Evolutionary conservation across 2,113 vertebrate genomes (phyloP).

Genomic region (Scalopus aquaticus): DNA sequence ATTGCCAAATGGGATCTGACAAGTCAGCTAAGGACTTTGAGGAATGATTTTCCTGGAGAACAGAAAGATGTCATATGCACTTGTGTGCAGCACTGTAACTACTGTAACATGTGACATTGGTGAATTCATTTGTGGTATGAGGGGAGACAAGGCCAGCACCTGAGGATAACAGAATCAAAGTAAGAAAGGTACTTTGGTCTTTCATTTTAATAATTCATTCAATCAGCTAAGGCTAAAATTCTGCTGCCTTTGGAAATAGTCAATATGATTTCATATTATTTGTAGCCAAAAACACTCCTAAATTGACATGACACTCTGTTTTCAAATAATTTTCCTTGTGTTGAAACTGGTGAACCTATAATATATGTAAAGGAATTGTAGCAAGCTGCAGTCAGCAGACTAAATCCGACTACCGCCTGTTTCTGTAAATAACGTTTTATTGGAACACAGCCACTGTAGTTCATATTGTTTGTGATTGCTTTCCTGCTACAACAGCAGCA

Average conservation of each 20-base stretch:
- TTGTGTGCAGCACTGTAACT: not conserved
- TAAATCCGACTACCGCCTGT: not conserved
- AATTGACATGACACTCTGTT: not conserved
- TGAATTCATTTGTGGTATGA: not conserved
- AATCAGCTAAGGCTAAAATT: not conserved
- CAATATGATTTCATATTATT: not conserved
- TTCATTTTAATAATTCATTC: not conserved
- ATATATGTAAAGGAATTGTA: not conserved
- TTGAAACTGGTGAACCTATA: not conserved
- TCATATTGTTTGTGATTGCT: not conserved
- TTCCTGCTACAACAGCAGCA: not conserved
- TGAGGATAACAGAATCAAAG: not conserved
- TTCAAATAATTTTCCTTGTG: not conserved
- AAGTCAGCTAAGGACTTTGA: not conserved
- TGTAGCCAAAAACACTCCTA: not conserved
- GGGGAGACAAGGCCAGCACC: not conserved
- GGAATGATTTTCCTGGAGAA: not conserved
- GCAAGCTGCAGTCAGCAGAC: not conserved
- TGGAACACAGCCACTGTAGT: not conserved
- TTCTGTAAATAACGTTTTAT: conserved; percentile 5
- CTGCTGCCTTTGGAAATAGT: not conserved
- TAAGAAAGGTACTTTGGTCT: not conserved
- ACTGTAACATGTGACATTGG: not conserved
- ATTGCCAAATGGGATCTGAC: not conserved
- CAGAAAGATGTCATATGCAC: not conserved